phyloP scores from a whole-genome alignment of 2,797 vertebrate species.

The Adelosebastes latens region DNA sequence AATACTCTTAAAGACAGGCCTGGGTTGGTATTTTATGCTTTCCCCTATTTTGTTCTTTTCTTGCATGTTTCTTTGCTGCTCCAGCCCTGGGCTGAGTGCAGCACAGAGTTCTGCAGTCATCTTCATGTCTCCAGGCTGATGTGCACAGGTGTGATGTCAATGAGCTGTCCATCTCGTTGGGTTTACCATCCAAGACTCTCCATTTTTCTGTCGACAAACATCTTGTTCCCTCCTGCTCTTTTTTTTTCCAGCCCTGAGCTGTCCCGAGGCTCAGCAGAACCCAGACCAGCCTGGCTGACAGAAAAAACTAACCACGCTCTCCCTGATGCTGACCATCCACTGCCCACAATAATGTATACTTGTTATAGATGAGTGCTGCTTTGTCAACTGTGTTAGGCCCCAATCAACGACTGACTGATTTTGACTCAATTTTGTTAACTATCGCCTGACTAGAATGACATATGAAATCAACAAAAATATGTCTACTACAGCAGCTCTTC shows the following conservation, averaged over 20 bases:
- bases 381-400: neutral
- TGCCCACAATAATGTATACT: neutral
- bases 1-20: neutral
- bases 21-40: neutral
- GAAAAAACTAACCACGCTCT: neutral
- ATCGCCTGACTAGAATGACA: neutral
- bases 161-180: neutral
- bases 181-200: neutral
- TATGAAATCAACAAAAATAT: neutral
- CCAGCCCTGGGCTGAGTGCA: neutral
- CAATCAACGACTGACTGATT: neutral
- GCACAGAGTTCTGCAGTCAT: neutral
- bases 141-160: conserved; percentile 28
- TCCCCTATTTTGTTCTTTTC: neutral
- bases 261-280: conserved; percentile 40
- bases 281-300: conserved; percentile 16
- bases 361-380: neutral
- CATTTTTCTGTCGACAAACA: conserved; percentile 43
- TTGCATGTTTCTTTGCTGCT: neutral
- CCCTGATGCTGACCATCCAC: conserved; percentile 1
- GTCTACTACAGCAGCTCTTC: neutral
- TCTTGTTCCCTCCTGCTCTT: conserved; percentile 14
- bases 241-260: conserved; percentile 13
- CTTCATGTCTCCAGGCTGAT: conserved; percentile 14
- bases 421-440: neutral